These are phyloP conservation scores for Chrysochloris asiatica DNA, from an alignment of 2,113 vertebrate genomes.

Conservation along the genomic window DNA sequence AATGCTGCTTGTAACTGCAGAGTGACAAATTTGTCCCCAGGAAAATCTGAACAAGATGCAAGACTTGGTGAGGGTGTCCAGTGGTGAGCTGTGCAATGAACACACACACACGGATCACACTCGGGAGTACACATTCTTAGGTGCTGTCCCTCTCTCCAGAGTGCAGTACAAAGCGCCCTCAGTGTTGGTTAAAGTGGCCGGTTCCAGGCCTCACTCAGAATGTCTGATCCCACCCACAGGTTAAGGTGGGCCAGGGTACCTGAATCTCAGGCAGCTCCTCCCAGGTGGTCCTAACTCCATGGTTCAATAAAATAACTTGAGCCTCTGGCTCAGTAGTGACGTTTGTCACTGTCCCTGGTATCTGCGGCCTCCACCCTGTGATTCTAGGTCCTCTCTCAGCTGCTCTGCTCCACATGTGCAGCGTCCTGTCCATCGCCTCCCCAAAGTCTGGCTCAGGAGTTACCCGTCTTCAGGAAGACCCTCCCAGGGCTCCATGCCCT, in stretches of 20 bases:
- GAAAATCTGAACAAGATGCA: background rate
- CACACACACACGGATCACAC: background rate
- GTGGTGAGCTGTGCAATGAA: background rate
- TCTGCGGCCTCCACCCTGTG: too few species aligned
- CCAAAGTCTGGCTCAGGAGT: too few species aligned
- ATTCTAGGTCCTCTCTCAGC: background rate
- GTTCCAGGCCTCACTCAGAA: too few species aligned
- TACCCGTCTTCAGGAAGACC: too few species aligned
- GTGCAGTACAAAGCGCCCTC: too few species aligned
- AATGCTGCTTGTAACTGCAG: background rate
- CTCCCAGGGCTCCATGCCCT: too few species aligned
- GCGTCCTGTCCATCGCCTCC: background rate
- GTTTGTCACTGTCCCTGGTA: too few species aligned
- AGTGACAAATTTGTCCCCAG: background rate
- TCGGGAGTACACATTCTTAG: too few species aligned
- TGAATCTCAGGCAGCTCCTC: too few species aligned
- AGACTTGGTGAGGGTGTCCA: background rate
- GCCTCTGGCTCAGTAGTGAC: background rate
- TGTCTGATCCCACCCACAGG: too few species aligned
- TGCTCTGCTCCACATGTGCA: background rate
- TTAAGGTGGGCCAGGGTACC: fast-evolving
- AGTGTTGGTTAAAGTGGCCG: too few species aligned
- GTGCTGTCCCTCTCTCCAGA: too few species aligned
- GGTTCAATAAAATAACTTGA: background rate
- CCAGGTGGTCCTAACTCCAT: background rate